Conservation (phyloP, 2,113 vertebrate species). For the mouse (Mus musculus) region DNA sequence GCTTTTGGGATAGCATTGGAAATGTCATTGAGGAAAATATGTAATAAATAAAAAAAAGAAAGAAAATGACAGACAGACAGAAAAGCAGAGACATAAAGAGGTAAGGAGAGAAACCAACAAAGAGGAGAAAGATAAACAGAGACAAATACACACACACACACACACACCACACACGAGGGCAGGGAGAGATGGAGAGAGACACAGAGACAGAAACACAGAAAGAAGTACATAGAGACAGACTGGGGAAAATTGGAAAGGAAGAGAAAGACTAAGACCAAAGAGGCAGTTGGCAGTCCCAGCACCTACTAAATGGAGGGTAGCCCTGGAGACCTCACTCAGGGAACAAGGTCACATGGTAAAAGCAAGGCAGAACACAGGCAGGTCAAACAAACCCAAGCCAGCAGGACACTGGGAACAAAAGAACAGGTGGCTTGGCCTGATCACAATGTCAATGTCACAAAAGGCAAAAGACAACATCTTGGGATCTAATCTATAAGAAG, state of each 20-base stretch:
- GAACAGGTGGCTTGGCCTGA: background rate
- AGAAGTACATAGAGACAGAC: background rate
- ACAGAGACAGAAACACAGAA: background rate
- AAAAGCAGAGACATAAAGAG: no score
- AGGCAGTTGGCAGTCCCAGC: background rate
- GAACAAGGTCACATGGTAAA: no score
- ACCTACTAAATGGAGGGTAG: no score
- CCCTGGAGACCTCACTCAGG: background rate
- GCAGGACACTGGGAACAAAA: rapidly evolving
- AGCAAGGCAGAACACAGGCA: no score
- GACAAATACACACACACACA: no score
- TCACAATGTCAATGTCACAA: background rate
- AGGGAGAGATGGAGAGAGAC: background rate
- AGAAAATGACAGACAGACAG: no score
- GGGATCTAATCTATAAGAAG: background rate
- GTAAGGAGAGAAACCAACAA: background rate
- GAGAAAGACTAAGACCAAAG: background rate
- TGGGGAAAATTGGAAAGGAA: background rate
- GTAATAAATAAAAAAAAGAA: no score
- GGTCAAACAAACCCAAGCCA: background rate
- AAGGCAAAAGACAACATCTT: background rate
- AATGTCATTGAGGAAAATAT: no score
- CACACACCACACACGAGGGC: no score
- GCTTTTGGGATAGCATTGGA: no score
- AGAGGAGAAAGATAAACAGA: background rate